Conservation (phyloP, 2,888 invertebrate species). For the Pollenia griseotomentosa region DNA sequence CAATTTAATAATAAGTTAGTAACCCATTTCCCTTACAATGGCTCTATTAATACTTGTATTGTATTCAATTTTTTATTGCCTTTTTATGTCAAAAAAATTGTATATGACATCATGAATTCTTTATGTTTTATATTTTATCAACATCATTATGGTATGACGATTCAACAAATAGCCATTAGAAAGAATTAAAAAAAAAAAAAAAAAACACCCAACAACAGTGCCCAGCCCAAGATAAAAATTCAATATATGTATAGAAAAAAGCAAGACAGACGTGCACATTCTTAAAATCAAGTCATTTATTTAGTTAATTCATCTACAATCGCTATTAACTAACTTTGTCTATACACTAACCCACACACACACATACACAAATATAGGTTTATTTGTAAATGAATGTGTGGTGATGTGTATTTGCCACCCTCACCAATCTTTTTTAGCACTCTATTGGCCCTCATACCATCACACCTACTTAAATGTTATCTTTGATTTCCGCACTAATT, state of each 20-base stretch:
- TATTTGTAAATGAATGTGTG: not conserved
- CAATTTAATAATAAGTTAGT: not conserved
- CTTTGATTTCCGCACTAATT: slow-evolving; percentile 75
- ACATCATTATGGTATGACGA: slow-evolving; percentile 60
- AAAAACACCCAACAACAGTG: not conserved
- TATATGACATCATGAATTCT: slow-evolving; percentile 66
- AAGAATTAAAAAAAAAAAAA: slow-evolving; percentile 57
- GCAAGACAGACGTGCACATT: slow-evolving; percentile 27
- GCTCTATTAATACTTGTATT: not conserved
- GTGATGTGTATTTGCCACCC: not conserved
- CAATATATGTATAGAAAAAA: slow-evolving; percentile 24
- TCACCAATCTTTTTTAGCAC: not conserved
- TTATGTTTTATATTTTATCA: slow-evolving; percentile 52
- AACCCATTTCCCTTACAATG: not conserved
- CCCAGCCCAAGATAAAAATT: slow-evolving; percentile 55
- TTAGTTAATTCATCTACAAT: slow-evolving; percentile 69
- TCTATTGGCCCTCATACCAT: slow-evolving; percentile 34
- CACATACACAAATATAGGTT: not conserved
- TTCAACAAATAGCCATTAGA: slow-evolving; percentile 71
- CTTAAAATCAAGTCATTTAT: slow-evolving; percentile 67
- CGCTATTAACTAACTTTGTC: slow-evolving; percentile 48
- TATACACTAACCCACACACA: not conserved
- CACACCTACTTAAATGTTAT: slow-evolving; percentile 70
- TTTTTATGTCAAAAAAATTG: not conserved
- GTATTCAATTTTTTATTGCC: not conserved